phyloP scores from a whole-genome alignment of 2,113 vertebrate species.

The Morphnarchus princeps region DNA sequence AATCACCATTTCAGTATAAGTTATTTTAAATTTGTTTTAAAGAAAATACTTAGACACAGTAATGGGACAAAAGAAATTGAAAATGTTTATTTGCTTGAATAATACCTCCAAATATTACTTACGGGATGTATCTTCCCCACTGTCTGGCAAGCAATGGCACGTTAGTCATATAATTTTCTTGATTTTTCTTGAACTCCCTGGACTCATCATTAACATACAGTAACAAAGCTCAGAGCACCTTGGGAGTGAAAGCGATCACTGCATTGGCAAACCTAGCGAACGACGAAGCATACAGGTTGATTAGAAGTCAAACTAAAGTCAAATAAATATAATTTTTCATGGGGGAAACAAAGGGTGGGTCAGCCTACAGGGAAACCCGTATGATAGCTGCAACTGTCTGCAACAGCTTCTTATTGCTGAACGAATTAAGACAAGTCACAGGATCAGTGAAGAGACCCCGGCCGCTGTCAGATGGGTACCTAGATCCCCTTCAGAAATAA shows the following conservation, averaged over 20 bases:
- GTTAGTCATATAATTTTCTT: background rate
- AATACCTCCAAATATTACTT: background rate
- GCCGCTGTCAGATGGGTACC: background rate
- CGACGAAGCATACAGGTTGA: background rate
- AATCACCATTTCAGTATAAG: background rate
- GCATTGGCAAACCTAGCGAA: background rate
- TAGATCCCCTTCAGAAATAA: background rate
- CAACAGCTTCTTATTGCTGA: background rate
- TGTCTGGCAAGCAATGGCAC: background rate
- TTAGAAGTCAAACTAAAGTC: background rate
- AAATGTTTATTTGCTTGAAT: background rate
- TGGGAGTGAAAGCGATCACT: background rate
- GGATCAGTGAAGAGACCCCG: background rate
- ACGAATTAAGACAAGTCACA: background rate
- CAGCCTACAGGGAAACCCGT: background rate
- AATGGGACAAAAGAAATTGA: background rate
- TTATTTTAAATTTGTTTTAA: background rate
- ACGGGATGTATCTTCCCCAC: background rate
- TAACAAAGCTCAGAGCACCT: background rate
- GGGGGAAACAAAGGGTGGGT: background rate
- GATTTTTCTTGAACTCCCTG: background rate
- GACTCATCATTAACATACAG: background rate
- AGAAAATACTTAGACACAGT: background rate
- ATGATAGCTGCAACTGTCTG: background rate
- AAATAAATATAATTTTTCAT: background rate